phyloP scores from a whole-genome alignment of 2,888 invertebrate genomes.

The Parnassius apollo region DNA sequence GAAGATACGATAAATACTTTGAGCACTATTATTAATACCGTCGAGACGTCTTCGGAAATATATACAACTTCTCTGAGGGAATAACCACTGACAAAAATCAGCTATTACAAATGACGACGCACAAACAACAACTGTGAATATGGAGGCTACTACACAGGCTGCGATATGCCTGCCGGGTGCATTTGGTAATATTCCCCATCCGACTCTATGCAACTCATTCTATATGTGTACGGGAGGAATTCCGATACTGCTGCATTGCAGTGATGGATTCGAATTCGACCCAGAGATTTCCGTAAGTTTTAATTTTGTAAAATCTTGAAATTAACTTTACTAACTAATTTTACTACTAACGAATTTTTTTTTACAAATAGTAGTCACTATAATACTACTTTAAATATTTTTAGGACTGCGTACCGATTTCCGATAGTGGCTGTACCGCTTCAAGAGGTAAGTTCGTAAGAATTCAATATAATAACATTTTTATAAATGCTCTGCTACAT shows the following conservation, averaged over 20 bases:
- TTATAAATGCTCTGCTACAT: too few relatives aligned
- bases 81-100: not conserved
- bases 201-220: conserved; percentile 43
- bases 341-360: too few relatives aligned
- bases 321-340: conserved; percentile 16
- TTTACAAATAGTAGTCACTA: too few relatives aligned
- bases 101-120: not conserved
- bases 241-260: conserved; percentile 41
- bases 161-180: conserved; percentile 39
- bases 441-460: conserved; percentile 23
- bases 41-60: not conserved
- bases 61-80: not conserved
- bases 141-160: not conserved
- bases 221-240: conserved; percentile 45
- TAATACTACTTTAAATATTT: conserved; percentile 20
- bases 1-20: not conserved
- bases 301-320: not conserved
- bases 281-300: conserved; percentile 26
- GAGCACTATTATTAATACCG: not conserved
- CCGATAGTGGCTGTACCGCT: conserved; percentile 44
- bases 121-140: not conserved
- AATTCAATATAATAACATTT: not conserved
- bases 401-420: conserved; percentile 45
- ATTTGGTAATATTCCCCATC: conserved; percentile 46
- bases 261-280: conserved; percentile 44